These are phyloP conservation scores for Syngnathus typhle DNA, from an alignment of 2,113 vertebrate genomes.

Conservation along the genomic window DNA sequence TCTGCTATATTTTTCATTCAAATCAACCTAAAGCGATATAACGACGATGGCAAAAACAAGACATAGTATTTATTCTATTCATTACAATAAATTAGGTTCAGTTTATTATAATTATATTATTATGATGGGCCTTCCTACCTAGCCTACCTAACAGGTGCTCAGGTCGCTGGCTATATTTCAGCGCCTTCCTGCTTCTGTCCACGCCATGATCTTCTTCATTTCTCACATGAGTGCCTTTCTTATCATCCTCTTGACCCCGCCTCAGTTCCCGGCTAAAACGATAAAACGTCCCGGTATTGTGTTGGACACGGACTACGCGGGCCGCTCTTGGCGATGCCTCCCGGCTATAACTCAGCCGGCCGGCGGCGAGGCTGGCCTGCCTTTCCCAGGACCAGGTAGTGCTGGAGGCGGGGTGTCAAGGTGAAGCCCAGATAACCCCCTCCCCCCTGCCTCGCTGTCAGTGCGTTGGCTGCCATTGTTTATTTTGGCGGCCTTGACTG, in stretches of 20 bases:
- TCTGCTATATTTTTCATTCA: not conserved
- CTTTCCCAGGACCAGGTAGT: slow-evolving; percentile 4
- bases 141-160: too few relatives aligned
- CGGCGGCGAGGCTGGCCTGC: slow-evolving; percentile 52
- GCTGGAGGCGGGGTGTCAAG: slow-evolving; percentile 38
- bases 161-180: slow-evolving; percentile 30
- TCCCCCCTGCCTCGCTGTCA: slow-evolving; percentile 54
- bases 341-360: slow-evolving; percentile 68
- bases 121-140: too few relatives aligned
- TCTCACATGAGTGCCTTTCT: slow-evolving; percentile 68
- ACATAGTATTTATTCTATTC: too few relatives aligned
- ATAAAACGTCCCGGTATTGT: slow-evolving; percentile 72
- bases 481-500: slow-evolving; percentile 39
- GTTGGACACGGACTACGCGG: slow-evolving; percentile 52
- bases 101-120: too few relatives aligned
- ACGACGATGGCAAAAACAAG: too few relatives aligned
- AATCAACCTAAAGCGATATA: too few relatives aligned
- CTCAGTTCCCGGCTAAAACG: slow-evolving; percentile 4
- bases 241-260: slow-evolving; percentile 51
- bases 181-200: slow-evolving; percentile 49
- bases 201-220: slow-evolving; percentile 57
- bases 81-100: too few relatives aligned
- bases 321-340: slow-evolving; percentile 54
- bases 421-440: slow-evolving; percentile 22
- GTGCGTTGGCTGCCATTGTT: slow-evolving; percentile 36